These are phyloP conservation scores for Catharus minimus DNA, from an alignment of 2,113 vertebrate genomes.

Conservation along the genomic window DNA sequence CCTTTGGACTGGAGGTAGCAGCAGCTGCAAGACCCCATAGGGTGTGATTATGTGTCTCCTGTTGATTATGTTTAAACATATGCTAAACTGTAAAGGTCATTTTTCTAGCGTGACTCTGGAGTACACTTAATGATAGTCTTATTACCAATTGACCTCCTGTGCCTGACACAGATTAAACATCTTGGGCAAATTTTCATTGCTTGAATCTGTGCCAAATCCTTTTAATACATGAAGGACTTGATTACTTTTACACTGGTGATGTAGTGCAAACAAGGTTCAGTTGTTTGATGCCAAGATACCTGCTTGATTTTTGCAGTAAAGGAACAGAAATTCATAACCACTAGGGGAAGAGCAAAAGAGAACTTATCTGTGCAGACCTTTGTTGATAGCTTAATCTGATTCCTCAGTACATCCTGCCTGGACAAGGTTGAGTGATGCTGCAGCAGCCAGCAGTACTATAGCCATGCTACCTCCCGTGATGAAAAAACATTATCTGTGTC, in stretches of 20 bases:
- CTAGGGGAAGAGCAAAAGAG: not conserved
- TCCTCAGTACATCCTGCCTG: not conserved
- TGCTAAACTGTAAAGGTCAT: not conserved
- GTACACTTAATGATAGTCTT: slow-evolving; percentile 13
- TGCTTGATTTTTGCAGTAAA: slow-evolving; percentile 4
- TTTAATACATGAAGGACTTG: not conserved
- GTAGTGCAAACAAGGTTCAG: not conserved
- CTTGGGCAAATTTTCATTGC: slow-evolving; percentile 9
- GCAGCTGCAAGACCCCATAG: not conserved
- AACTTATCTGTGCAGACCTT: not conserved
- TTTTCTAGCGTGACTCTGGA: not conserved
- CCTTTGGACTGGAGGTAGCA: not conserved
- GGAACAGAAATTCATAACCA: not conserved
- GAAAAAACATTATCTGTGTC: not conserved
- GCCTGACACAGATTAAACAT: slow-evolving; percentile 11
- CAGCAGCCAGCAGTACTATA: not conserved
- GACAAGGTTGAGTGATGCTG: not conserved
- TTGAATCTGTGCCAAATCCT: not conserved
- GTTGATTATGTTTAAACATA: not conserved
- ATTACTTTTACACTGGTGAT: not conserved
- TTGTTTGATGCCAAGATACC: not conserved
- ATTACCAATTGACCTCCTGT: slow-evolving; percentile 3
- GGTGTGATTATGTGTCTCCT: not conserved
- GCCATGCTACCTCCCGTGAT: not conserved
- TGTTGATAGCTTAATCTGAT: not conserved